Evolutionary conservation across 2,113 vertebrate genomes (phyloP).

Genomic region (Sus scrofa): T2T-Sscrofa CM000820.6:75283001-75283500

Average conservation of each 20-base stretch:
- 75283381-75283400: neutral
- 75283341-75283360: neutral
- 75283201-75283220: neutral
- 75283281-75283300: neutral
- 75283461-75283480: neutral
- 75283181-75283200: neutral
- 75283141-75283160: neutral
- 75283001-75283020: constrained; percentile 14
- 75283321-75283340: neutral
- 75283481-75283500: neutral
- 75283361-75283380: neutral
- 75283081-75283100: neutral
- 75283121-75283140: neutral
- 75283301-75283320: neutral
- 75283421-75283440: neutral
- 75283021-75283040: neutral
- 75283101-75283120: neutral
- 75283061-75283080: neutral
- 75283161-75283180: neutral
- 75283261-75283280: neutral
- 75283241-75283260: neutral
- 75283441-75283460: neutral
- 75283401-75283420: neutral
- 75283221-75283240: neutral
- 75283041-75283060: neutral